Percentiles rank a stretch among this genome's conserved stretches.
Conservation (phyloP, 2,888 invertebrate species). For the Acanthosoma haemorrhoidale region DNA sequence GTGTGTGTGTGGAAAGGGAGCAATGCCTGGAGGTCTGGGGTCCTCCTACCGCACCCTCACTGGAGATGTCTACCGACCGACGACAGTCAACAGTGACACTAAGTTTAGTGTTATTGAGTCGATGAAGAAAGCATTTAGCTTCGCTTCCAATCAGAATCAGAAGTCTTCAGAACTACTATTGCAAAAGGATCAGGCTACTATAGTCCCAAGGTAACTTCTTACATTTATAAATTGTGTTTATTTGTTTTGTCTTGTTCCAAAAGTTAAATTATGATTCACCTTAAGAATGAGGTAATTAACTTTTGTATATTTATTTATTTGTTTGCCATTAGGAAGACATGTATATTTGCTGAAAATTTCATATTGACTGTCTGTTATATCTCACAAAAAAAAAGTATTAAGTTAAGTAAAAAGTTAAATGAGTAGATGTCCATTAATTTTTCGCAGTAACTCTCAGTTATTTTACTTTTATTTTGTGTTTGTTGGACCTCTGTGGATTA, state of each 20-base stretch:
- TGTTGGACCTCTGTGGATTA: background rate
- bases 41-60: constrained; percentile 58
- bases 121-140: constrained; percentile 57
- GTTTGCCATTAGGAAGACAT: background rate
- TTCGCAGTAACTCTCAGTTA: too few species aligned
- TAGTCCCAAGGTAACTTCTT: constrained; percentile 38
- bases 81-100: constrained; percentile 55
- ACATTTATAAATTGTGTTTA: background rate
- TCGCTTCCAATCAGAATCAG: constrained; percentile 45
- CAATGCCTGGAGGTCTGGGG: constrained; percentile 60
- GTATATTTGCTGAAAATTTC: background rate
- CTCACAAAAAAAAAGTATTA: background rate
- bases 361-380: background rate
- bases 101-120: constrained; percentile 55
- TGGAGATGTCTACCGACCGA: constrained; percentile 59
- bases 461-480: background rate
- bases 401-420: background rate
- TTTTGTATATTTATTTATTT: background rate
- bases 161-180: constrained; percentile 38
- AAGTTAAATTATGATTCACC: background rate
- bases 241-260: constrained; percentile 10
- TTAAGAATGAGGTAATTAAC: background rate
- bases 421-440: too few species aligned
- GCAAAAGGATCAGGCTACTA: constrained; percentile 32
- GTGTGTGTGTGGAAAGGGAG: constrained; percentile 44